A percentile compares a stretch with the other conserved stretches of the same genome.
Conservation (phyloP, 2,888 invertebrate species). For the Catotricha subobsoleta region DNA sequence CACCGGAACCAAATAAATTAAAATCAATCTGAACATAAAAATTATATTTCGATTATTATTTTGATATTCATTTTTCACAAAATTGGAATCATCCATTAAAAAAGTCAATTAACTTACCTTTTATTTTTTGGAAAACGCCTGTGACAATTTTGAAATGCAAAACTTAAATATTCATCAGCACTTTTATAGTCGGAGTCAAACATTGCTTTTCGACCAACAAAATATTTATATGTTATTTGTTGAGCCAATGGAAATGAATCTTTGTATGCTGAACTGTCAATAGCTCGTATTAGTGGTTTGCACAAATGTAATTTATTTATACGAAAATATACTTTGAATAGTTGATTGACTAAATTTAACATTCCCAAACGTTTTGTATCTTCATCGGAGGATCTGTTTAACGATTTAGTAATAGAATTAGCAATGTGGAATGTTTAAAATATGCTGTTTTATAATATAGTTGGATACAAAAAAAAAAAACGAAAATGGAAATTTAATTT, state of each 20-base stretch:
- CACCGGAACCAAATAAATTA: constrained; percentile 90
- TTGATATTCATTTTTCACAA: background rate
- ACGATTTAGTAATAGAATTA: background rate
- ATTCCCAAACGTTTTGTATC: constrained; percentile 93
- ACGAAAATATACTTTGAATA: constrained; percentile 84
- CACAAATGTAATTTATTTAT: constrained; percentile 78
- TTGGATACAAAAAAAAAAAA: too few species aligned
- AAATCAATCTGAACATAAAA: constrained; percentile 42
- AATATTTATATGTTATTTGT: constrained; percentile 92
- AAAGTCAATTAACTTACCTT: constrained; percentile 13
- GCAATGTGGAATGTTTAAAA: too few species aligned
- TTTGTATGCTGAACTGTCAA: constrained; percentile 80
- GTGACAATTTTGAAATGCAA: constrained; percentile 85
- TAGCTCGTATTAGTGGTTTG: constrained; percentile 89
- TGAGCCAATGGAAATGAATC: constrained; percentile 82
- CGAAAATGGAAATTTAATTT: too few species aligned
- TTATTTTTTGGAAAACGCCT: constrained; percentile 68
- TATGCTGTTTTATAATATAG: too few species aligned
- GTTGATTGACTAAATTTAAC: constrained; percentile 88
- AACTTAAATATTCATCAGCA: constrained; percentile 83
- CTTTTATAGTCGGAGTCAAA: constrained; percentile 91
- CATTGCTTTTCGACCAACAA: constrained; percentile 94
- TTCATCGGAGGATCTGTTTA: constrained; percentile 52
- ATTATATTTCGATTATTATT: background rate
- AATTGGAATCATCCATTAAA: background rate